These are phyloP conservation scores for Hermaeophaga mercurialis DNA, from an alignment of 2,888 invertebrate species.

Conservation along the genomic window DNA sequence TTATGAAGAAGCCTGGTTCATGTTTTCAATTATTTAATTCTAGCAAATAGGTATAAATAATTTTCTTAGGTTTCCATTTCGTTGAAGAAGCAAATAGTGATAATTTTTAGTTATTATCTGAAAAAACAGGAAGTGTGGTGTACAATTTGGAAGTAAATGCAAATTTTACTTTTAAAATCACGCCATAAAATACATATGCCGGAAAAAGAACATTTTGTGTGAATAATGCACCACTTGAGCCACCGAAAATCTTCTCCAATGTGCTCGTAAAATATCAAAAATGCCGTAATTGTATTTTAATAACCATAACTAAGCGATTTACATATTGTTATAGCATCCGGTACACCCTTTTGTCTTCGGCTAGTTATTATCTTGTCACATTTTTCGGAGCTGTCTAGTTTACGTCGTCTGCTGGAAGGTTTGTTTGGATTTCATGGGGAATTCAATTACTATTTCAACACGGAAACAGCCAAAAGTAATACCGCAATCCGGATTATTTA, in stretches of 20 bases:
- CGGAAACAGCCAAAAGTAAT: constrained; percentile 49
- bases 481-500: constrained; percentile 45
- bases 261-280: constrained; percentile 39
- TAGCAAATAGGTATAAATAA: no score
- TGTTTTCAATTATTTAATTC: no score
- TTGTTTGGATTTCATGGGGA: constrained; percentile 41
- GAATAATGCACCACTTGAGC: constrained; percentile 34
- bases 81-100: no score
- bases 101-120: no score
- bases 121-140: constrained; percentile 19
- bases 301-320: constrained; percentile 38
- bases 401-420: constrained; percentile 35
- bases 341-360: constrained; percentile 22
- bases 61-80: no score
- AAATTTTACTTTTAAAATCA: constrained; percentile 48
- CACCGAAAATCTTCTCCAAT: constrained; percentile 13
- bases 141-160: constrained; percentile 42
- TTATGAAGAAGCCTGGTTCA: no score
- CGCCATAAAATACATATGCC: constrained; percentile 47
- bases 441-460: constrained; percentile 46
- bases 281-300: constrained; percentile 42
- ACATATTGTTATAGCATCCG: constrained; percentile 26
- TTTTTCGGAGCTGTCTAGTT: constrained; percentile 33
- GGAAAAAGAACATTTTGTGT: constrained; percentile 43
- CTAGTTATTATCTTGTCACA: constrained; percentile 45